Evolutionary conservation across 92 coral and sea anemone species (phyloP).

Genomic region (Zoanthus sansibaricus): DNA sequence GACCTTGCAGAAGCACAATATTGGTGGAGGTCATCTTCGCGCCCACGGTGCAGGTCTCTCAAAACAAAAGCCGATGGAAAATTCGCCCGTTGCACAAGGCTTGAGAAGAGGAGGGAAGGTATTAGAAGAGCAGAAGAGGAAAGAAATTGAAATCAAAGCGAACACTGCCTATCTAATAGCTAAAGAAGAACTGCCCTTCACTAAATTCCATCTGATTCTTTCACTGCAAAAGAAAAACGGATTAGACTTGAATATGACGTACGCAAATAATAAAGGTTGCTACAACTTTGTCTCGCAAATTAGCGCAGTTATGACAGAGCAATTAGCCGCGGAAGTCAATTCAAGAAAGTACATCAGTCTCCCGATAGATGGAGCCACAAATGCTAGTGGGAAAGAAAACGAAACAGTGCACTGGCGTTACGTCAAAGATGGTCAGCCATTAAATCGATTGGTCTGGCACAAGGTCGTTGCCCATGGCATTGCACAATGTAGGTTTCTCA

Average conservation of each 20-base stretch:
- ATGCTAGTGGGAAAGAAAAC: not conserved
- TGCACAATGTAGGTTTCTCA: too few relatives aligned
- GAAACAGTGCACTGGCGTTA: too few relatives aligned
- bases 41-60: too few relatives aligned
- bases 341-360: not conserved
- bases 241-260: conserved; percentile 3
- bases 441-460: too few relatives aligned
- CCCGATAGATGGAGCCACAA: not conserved
- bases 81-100: too few relatives aligned
- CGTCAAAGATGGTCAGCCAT: too few relatives aligned
- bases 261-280: conserved; percentile 7
- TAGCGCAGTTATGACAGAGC: not conserved
- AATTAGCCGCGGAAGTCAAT: not conserved
- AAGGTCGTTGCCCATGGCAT: too few relatives aligned
- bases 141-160: not conserved
- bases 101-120: too few relatives aligned
- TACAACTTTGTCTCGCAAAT: not conserved
- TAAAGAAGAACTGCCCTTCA: conserved; percentile 3
- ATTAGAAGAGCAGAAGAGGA: too few relatives aligned
- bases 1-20: too few relatives aligned
- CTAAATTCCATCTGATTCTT: conserved; percentile 1
- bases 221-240: conserved; percentile 5
- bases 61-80: too few relatives aligned
- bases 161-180: not conserved
- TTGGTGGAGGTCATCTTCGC: too few relatives aligned